Base-by-base conservation (phyloP, 2,113 vertebrate genomes). In the Sinocyclocheilus grahami region DNA sequence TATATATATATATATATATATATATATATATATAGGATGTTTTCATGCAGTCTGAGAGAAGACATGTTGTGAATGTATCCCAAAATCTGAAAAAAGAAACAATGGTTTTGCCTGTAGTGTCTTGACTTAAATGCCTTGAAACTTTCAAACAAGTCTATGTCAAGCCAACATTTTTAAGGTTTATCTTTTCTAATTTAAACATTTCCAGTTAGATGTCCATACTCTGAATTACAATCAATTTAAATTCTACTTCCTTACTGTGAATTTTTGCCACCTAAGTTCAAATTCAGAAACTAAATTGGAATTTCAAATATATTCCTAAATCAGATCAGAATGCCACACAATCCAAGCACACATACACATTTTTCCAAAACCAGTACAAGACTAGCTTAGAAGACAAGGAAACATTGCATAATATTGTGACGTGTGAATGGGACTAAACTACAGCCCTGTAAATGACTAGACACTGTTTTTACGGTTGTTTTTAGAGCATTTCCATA, bases 401-500 rank as follows among this genome's bases (percentile, higher is more conserved):
- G 4, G 22, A 0, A 11, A 42, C 1, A 12, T 6, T 42, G 12
- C 12, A 48, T 48, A 16, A 27, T 22, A 3, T 8, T 75, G 42
- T 75, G 72, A 75, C 12, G 5, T 24, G 33, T 72, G 22, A 74
- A n/a, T 1, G 2, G 39, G 10, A 46, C 20, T 3, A 22, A 75
- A 75, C 20, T 8, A 5, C 22, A 75, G 72, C 22, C 14, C 75
- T 78, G n/a, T 53, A 55, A 78, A 30, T 16, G 4, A 53, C 63
- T 53, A 33, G n/a, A 42, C 51, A 30, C n/a, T 5, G 39, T 42
- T 75, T 83, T 82, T 79, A 75, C 13, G 48, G 60, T 77, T 82
- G 33, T 77, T 81, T 76, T 9, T 22, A 72, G 39, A n/a, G n/a
- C 58, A 72, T 79, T 39, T 72, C 42, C 42, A 72, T 72, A 62